These are phyloP conservation scores for Troilus luridus DNA, from an alignment of 2,888 invertebrate genomes.

Conservation along the genomic window DNA sequence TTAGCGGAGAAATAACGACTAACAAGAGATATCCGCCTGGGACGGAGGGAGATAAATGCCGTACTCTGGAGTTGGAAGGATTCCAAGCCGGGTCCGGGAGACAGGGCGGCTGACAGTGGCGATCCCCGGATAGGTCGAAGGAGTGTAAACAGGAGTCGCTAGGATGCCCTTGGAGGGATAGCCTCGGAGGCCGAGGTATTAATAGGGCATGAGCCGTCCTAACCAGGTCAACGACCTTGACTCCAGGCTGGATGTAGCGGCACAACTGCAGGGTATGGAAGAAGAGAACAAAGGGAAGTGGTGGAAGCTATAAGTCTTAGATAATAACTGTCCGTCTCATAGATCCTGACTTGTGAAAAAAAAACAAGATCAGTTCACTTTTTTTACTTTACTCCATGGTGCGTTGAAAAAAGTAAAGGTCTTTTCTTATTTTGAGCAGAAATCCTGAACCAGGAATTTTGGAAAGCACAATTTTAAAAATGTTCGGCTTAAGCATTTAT, in stretches of 20 bases:
- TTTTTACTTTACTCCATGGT: too few relatives aligned
- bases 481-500: too few relatives aligned
- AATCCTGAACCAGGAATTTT: too few relatives aligned
- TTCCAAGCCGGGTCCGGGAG: neutral
- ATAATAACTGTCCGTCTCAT: neutral
- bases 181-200: neutral
- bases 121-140: constrained; percentile 16
- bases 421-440: too few relatives aligned
- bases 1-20: constrained; percentile 36
- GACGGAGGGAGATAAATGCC: constrained; percentile 8
- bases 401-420: too few relatives aligned
- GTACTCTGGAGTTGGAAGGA: constrained; percentile 17
- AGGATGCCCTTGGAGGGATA: neutral
- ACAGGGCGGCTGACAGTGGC: neutral
- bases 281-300: neutral
- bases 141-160: neutral
- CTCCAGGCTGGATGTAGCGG: neutral
- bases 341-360: too few relatives aligned
- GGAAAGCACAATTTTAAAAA: too few relatives aligned
- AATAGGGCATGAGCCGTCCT: constrained; percentile 4
- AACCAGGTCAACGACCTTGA: neutral
- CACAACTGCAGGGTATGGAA: neutral
- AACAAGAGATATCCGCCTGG: constrained; percentile 41
- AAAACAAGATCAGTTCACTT: too few relatives aligned
- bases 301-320: neutral